Evolutionary conservation across 2,888 invertebrate species (phyloP).

Genomic region (Scaptomyza flava): DNA sequence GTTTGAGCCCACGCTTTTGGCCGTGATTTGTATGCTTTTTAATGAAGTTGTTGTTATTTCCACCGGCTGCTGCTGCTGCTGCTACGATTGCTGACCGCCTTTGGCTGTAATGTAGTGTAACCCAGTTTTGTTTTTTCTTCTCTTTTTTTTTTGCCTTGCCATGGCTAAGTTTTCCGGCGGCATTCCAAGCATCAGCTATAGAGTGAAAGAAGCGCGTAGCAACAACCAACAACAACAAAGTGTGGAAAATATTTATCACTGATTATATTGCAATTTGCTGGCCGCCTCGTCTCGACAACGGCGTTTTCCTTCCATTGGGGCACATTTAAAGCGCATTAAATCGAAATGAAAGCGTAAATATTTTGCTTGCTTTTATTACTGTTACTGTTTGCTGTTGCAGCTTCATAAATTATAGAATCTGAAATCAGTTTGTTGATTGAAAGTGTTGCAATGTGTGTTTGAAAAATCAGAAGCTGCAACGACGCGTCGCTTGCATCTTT

Average conservation of each 20-base stretch:
- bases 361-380: conserved; percentile 23
- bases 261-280: conserved; percentile 67
- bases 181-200: conserved; percentile 38
- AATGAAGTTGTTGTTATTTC: conserved; percentile 33
- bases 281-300: conserved; percentile 6
- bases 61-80: conserved; percentile 16
- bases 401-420: conserved; percentile 53
- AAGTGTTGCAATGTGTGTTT: conserved; percentile 57
- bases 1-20: conserved; percentile 38
- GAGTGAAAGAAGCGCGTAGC: conserved; percentile 33
- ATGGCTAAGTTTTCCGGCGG: conserved; percentile 49
- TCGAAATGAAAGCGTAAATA: conserved; percentile 79
- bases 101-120: conserved; percentile 40
- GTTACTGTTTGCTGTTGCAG: conserved; percentile 8
- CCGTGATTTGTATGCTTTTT: conserved; percentile 45
- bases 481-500: neutral
- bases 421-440: conserved; percentile 40
- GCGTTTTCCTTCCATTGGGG: conserved; percentile 45
- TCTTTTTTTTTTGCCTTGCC: neutral
- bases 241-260: conserved; percentile 73
- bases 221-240: conserved; percentile 28
- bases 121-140: conserved; percentile 44
- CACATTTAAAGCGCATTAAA: conserved; percentile 74
- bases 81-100: conserved; percentile 45
- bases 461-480: conserved; percentile 7